These are phyloP conservation scores for Potamilus streckersoni DNA, from an alignment of 1,140 invertebrate genomes.

Conservation along the genomic window DNA sequence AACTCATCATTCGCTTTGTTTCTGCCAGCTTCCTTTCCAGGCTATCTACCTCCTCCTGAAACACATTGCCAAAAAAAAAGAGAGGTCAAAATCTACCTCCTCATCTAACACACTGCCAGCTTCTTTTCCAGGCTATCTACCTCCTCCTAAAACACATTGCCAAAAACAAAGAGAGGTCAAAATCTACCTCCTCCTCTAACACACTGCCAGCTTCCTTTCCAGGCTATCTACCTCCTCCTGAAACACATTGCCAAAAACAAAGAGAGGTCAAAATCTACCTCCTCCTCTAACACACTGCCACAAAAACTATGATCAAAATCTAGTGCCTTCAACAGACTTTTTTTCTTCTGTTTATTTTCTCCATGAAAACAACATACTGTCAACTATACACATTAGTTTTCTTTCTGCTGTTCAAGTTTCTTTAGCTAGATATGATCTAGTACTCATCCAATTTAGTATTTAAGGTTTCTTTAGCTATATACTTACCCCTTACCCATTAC, in stretches of 20 bases:
- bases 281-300: too few species aligned
- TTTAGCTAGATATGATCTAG: too few species aligned
- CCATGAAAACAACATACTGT: too few species aligned
- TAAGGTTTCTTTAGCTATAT: too few species aligned
- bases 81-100: neutral
- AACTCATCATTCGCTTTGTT: slow-evolving; percentile 38
- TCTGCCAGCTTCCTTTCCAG: slow-evolving; percentile 45
- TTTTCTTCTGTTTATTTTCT: too few species aligned
- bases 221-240: slow-evolving; percentile 45
- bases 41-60: slow-evolving; percentile 40
- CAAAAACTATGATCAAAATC: neutral
- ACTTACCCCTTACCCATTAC: too few species aligned
- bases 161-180: neutral
- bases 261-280: neutral
- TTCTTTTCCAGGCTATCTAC: slow-evolving; percentile 37
- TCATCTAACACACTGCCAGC: too few species aligned
- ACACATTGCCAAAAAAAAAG: neutral
- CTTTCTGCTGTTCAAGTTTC: too few species aligned
- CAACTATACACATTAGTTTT: too few species aligned
- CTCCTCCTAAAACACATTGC: slow-evolving; percentile 34
- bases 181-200: too few species aligned
- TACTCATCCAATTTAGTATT: too few species aligned
- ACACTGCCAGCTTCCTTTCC: slow-evolving; percentile 31
- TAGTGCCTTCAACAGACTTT: too few species aligned
- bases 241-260: neutral